phyloP scores from a whole-genome alignment of 2,797 vertebrate species.

The Alosa sapidissima region DNA sequence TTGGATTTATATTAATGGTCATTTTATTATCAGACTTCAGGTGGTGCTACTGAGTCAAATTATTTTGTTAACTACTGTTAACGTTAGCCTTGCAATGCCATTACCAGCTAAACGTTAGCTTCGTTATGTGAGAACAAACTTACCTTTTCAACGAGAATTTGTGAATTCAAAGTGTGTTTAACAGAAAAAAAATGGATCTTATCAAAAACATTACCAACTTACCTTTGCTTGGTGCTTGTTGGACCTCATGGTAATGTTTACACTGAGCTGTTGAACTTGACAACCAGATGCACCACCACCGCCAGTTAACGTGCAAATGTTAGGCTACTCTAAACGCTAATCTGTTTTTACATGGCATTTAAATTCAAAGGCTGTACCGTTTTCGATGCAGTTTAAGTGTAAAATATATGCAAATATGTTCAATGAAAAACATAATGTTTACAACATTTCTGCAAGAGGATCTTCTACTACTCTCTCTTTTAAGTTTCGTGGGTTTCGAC shows the following conservation, averaged over 20 bases:
- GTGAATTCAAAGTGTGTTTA: neutral
- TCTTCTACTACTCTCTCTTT: neutral
- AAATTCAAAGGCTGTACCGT: too few species aligned
- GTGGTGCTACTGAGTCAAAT: neutral
- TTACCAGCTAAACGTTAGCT: neutral
- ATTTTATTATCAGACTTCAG: neutral
- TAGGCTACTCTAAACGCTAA: neutral
- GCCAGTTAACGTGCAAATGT: neutral
- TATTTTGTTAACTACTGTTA: neutral
- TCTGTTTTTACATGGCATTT: neutral
- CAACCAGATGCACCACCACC: constrained; percentile 1
- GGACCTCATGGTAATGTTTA: constrained; percentile 23
- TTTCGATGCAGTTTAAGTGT: too few species aligned
- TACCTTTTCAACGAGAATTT: neutral
- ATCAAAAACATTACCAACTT: neutral
- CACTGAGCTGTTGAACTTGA: neutral
- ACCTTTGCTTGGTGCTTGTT: constrained; percentile 12
- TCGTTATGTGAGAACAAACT: neutral
- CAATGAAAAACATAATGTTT: neutral
- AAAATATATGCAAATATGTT: neutral
- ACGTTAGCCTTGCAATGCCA: too few species aligned
- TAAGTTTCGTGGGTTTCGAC: neutral
- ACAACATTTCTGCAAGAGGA: neutral
- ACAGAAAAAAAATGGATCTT: neutral
- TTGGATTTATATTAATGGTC: neutral